These are phyloP conservation scores for Urocyon cinereoargenteus DNA, from an alignment of 2,797 vertebrate species.

Conservation along the genomic window DNA sequence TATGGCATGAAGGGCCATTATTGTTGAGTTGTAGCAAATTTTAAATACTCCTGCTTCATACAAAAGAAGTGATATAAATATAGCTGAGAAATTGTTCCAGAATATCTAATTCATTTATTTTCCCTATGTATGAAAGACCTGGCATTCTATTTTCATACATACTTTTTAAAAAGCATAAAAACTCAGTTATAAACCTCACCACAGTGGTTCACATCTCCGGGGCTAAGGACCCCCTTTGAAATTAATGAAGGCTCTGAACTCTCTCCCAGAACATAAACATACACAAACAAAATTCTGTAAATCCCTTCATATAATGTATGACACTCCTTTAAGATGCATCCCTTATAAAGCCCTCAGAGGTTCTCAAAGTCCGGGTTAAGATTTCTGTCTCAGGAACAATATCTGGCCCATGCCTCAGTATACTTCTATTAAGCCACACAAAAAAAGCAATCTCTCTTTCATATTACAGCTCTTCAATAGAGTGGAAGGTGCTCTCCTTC, in stretches of 20 bases:
- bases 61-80: slow-evolving; percentile 29
- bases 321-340: background rate
- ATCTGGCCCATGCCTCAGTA: background rate
- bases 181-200: background rate
- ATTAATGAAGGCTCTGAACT: background rate
- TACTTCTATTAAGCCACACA: background rate
- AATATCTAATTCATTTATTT: slow-evolving; percentile 61
- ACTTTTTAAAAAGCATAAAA: background rate
- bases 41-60: slow-evolving; percentile 47
- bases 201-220: background rate
- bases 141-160: slow-evolving; percentile 43
- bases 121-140: background rate
- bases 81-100: slow-evolving; percentile 21
- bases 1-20: background rate
- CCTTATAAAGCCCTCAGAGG: background rate
- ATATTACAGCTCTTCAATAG: background rate
- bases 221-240: slow-evolving; percentile 32
- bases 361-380: background rate
- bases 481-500: background rate
- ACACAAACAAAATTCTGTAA: background rate
- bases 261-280: background rate
- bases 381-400: background rate
- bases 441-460: background rate
- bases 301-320: background rate
- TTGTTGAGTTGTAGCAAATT: background rate